Evolutionary conservation across 1,140 invertebrate species (phyloP).

Genomic region (Calliphora vicina): DNA sequence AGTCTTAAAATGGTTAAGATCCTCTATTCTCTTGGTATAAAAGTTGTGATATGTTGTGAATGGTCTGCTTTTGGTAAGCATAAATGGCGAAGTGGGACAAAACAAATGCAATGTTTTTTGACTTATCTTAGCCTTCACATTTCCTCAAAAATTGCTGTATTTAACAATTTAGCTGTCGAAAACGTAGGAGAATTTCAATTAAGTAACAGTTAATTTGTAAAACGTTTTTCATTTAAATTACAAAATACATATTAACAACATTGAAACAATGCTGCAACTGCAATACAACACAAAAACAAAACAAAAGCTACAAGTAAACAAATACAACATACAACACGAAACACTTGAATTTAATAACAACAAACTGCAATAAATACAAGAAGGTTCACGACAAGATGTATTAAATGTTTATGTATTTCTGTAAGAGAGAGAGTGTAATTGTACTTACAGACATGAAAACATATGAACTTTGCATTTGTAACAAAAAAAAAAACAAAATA

Average conservation of each 20-base stretch:
- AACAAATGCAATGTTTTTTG: too few species aligned
- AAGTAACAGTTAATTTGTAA: not conserved
- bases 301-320: not conserved
- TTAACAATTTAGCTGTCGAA: too few species aligned
- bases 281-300: not conserved
- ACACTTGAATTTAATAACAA: not conserved
- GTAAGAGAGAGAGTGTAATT: not conserved
- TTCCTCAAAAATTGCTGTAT: too few species aligned
- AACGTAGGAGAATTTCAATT: too few species aligned
- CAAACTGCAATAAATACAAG: not conserved
- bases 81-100: too few species aligned
- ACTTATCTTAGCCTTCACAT: too few species aligned
- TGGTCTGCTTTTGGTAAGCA: too few species aligned
- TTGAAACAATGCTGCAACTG: not conserved
- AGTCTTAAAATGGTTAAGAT: too few species aligned
- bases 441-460: not conserved
- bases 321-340: not conserved
- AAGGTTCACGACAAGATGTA: not conserved
- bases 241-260: not conserved
- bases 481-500: not conserved
- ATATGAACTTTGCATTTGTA: not conserved
- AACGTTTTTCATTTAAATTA: not conserved
- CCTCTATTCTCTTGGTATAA: too few species aligned
- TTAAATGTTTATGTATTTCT: not conserved
- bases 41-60: too few species aligned